These are phyloP conservation scores for Atrichornis clamosus DNA, from an alignment of 2,113 vertebrate genomes.

Conservation along the genomic window DNA sequence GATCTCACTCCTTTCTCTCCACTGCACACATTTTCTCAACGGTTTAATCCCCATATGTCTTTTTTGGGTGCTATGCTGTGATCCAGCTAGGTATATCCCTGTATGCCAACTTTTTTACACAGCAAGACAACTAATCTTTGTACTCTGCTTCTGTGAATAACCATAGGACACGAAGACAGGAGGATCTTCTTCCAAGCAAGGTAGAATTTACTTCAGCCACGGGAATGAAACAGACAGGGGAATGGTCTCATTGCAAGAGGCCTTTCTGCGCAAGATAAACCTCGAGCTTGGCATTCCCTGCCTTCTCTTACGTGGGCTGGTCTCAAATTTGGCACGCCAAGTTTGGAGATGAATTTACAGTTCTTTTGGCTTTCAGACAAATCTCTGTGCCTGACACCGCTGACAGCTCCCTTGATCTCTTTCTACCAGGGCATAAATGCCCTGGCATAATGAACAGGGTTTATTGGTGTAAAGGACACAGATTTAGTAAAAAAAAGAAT, in stretches of 20 bases:
- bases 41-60: background rate
- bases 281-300: background rate
- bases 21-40: background rate
- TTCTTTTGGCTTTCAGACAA: background rate
- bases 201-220: background rate
- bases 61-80: background rate
- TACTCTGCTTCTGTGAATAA: background rate
- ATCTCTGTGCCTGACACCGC: background rate
- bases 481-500: background rate
- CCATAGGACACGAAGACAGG: background rate
- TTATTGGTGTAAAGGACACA: background rate
- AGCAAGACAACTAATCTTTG: background rate
- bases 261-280: background rate
- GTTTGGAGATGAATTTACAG: background rate
- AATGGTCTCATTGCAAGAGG: background rate
- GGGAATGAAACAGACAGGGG: background rate
- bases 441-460: background rate
- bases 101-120: background rate
- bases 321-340: background rate
- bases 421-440: background rate
- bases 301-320: background rate
- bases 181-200: background rate
- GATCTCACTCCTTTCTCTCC: background rate
- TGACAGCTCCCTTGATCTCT: background rate
- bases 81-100: background rate